Conservation (phyloP, 2,113 vertebrate genomes). For the Sinocyclocheilus anophthalmus region DNA sequence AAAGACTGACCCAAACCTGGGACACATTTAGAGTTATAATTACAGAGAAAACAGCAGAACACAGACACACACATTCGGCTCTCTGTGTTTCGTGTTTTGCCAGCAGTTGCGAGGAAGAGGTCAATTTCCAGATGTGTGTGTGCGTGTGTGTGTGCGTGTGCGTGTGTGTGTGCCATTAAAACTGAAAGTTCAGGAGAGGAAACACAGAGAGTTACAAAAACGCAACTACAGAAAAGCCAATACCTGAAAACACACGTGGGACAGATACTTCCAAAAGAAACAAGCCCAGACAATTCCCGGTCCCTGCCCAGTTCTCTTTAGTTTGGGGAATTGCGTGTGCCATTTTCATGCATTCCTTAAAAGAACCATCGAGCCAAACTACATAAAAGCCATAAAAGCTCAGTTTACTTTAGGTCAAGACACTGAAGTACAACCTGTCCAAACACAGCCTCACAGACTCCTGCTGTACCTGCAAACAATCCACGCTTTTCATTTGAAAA, state of each 20-base stretch:
- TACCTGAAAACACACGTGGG: conserved; percentile 10
- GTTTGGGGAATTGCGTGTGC: background rate
- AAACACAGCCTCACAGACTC: background rate
- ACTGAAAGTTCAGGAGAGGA: background rate
- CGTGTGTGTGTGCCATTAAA: background rate
- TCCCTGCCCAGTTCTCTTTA: background rate
- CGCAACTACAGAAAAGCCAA: background rate
- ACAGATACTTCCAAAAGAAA: conserved; percentile 5
- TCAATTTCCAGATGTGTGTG: conserved; percentile 50
- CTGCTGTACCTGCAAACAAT: background rate
- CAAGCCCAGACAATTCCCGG: conserved; percentile 27
- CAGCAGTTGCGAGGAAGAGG: conserved; percentile 24
- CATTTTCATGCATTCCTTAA: conserved; percentile 30
- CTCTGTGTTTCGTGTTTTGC: conserved; percentile 1
- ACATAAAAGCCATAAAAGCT: conserved; percentile 3
- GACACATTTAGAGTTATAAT: conserved; percentile 41
- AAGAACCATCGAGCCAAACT: conserved; percentile 23
- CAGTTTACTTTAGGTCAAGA: background rate
- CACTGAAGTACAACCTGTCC: background rate
- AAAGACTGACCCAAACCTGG: background rate
- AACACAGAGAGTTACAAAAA: background rate
- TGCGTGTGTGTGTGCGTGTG: background rate
- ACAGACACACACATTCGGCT: conserved; percentile 9
- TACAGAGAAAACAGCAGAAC: conserved; percentile 38
- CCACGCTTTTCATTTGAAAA: background rate